Evolutionary conservation across 2,113 vertebrate genomes (phyloP).

Genomic region (Pelodiscus sinensis): DNA sequence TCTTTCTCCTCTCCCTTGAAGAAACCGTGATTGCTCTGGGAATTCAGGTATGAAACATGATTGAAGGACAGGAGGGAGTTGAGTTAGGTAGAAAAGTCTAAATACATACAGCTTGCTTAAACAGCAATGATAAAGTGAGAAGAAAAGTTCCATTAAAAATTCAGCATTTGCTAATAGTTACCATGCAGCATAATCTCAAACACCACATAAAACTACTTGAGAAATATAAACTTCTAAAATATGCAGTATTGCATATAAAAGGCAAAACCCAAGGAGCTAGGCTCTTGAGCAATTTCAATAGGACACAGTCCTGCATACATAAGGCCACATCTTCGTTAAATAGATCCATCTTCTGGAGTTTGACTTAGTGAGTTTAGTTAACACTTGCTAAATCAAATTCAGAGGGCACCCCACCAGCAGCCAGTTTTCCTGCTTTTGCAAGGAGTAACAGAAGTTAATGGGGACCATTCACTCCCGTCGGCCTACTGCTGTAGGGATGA

Average conservation of each 20-base stretch:
- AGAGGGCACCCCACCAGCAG: no score
- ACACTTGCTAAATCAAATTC: no score
- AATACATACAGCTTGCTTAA: rapidly evolving
- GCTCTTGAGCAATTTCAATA: neutral
- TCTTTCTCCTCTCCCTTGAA: neutral
- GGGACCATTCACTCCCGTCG: no score
- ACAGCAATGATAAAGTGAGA: rapidly evolving
- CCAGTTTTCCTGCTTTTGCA: no score
- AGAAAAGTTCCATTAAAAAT: neutral
- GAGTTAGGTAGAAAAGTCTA: neutral
- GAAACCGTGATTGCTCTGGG: neutral
- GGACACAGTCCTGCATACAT: neutral
- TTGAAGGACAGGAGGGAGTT: neutral
- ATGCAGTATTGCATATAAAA: neutral
- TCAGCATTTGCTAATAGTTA: constrained; percentile 8
- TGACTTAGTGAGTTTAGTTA: no score
- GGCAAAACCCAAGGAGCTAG: neutral
- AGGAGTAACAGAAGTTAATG: no score
- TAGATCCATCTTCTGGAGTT: no score
- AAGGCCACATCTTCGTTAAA: neutral
- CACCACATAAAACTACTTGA: neutral
- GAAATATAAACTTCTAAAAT: constrained; percentile 3
- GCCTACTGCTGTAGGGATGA: no score
- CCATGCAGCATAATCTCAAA: neutral
- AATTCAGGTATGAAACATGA: neutral